phyloP scores from a whole-genome alignment of 1,140 invertebrate species.

The Diachasma alloeum region DNA sequence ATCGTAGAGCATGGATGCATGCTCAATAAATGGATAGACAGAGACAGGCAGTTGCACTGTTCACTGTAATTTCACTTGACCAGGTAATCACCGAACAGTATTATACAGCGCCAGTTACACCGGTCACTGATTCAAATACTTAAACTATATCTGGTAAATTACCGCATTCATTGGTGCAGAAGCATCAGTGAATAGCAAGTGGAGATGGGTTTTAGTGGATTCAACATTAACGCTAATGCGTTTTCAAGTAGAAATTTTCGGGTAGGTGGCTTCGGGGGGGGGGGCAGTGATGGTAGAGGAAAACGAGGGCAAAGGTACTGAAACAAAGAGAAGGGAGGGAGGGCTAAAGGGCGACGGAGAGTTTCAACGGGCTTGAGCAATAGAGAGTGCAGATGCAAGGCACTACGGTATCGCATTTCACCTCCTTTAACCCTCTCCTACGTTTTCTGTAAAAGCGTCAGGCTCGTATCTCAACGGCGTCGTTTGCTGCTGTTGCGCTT shows the following conservation, averaged over 20 bases:
- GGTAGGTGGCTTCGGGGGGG: not conserved
- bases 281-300: not conserved
- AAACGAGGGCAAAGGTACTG: constrained; percentile 15
- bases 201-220: constrained; percentile 14
- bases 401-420: not conserved
- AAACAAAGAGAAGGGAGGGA: not conserved
- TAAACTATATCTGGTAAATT: not conserved
- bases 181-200: not conserved
- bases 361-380: not conserved
- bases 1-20: not conserved
- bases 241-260: constrained; percentile 25
- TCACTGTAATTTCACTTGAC: constrained; percentile 8
- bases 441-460: constrained; percentile 1
- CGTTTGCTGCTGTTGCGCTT: constrained; percentile 8
- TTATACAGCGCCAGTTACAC: not conserved
- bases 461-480: constrained; percentile 20
- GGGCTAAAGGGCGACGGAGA: not conserved
- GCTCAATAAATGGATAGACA: not conserved
- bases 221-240: constrained; percentile 19
- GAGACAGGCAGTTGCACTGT: not conserved
- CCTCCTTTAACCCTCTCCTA: not conserved
- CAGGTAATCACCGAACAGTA: constrained; percentile 13
- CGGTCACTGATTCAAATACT: constrained; percentile 10
- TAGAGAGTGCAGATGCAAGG: not conserved
- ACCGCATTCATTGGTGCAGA: not conserved